Conservation (phyloP, 2,797 vertebrate species). For the Danio choprae region DNA sequence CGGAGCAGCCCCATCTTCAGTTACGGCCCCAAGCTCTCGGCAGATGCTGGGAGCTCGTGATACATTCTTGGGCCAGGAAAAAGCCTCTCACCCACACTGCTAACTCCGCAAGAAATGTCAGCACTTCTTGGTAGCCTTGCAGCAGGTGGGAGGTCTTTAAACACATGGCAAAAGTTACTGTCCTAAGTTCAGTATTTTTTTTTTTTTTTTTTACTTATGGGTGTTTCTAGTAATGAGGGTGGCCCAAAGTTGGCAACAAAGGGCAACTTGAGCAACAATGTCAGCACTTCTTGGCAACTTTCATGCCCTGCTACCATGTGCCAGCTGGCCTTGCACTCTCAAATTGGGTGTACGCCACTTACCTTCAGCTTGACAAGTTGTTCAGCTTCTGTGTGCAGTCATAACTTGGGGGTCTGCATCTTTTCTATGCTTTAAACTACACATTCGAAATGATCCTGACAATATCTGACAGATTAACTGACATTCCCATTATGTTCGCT, state of each 20-base stretch:
- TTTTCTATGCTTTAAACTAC: neutral
- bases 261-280: conserved; percentile 27
- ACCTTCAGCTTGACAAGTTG: conserved; percentile 14
- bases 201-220: conserved; percentile 38
- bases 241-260: conserved; percentile 26
- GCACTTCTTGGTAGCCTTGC: conserved; percentile 66
- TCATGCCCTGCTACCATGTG: neutral
- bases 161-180: conserved; percentile 31
- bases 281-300: conserved; percentile 12
- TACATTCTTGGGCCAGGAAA: conserved; percentile 60
- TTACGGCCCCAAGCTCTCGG: conserved; percentile 45
- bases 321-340: neutral
- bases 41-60: conserved; percentile 56
- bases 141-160: conserved; percentile 66
- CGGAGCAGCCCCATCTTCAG: conserved; percentile 52
- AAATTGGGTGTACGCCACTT: neutral
- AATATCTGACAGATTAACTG: neutral
- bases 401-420: conserved; percentile 15
- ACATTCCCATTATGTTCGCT: neutral
- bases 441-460: neutral
- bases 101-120: conserved; percentile 67
- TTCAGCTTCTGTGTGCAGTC: conserved; percentile 31
- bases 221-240: neutral
- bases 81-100: conserved; percentile 55
- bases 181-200: conserved; percentile 31